Evolutionary conservation across 23 tunicate genomes (phyloP).

Genomic region (Halocynthia aurantium): DNA sequence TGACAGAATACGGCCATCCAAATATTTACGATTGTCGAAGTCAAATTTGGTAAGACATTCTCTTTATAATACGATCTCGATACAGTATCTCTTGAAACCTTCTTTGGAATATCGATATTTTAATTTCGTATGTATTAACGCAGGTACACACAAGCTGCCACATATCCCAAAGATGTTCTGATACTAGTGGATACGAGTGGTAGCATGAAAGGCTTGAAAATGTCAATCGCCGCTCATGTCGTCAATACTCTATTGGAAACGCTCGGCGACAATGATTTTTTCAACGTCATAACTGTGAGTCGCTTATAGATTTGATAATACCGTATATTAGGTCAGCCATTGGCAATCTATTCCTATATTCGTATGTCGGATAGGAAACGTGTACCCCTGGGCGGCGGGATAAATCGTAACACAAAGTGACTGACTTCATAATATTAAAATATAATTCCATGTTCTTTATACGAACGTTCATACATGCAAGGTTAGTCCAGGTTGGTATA

Average conservation of each 20-base stretch:
- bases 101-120: background rate
- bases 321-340: too few species aligned
- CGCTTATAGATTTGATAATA: too few species aligned
- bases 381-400: too few species aligned
- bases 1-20: conserved; percentile 33
- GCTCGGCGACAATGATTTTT: conserved; percentile 81
- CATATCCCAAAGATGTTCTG: conserved; percentile 76
- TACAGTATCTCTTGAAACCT: background rate
- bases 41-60: conserved; percentile 45
- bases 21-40: conserved; percentile 88
- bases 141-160: conserved; percentile 88
- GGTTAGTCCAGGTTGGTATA: too few species aligned
- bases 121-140: too few species aligned
- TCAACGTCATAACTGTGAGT: conserved; percentile 81
- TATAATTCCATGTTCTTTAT: too few species aligned
- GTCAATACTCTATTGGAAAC: conserved; percentile 47
- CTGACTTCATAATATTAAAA: too few species aligned
- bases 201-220: conserved; percentile 84
- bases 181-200: conserved; percentile 89
- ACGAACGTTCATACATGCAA: too few species aligned
- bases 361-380: too few species aligned
- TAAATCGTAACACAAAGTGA: too few species aligned
- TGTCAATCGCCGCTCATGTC: conserved; percentile 46
- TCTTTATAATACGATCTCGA: background rate
- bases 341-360: too few species aligned